Percentiles rank a stretch among this genome's conserved stretches.
phyloP scores from a whole-genome alignment of 2,797 vertebrate genomes.

The Propithecus perrieri region DNA sequence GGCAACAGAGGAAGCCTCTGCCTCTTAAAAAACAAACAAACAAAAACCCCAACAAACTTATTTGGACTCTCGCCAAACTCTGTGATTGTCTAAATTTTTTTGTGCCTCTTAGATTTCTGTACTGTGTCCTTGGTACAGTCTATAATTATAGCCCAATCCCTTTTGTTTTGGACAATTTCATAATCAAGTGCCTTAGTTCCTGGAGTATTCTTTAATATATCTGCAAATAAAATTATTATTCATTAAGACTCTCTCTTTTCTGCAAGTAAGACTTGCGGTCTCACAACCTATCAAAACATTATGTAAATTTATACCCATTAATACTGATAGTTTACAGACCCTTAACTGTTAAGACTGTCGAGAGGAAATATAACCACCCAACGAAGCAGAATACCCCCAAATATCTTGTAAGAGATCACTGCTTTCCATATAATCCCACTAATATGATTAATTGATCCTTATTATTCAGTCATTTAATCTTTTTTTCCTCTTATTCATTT shows the following conservation, averaged over 20 bases:
- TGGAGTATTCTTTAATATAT: not conserved
- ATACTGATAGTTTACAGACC: not conserved
- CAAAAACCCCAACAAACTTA: too few relatives aligned
- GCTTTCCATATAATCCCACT: not conserved
- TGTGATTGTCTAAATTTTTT: not conserved
- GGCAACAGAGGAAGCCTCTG: too few relatives aligned
- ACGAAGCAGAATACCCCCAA: not conserved
- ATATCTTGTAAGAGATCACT: not conserved
- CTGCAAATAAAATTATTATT: not conserved
- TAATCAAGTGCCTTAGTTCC: not conserved
- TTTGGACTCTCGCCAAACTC: not conserved
- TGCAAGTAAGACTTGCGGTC: not conserved
- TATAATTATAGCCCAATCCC: not conserved
- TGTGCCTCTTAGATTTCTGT: not conserved
- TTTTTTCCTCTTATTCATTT: not conserved
- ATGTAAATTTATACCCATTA: not conserved
- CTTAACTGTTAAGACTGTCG: not conserved
- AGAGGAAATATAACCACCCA: not conserved
- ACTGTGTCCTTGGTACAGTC: not conserved
- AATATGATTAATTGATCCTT: not conserved
- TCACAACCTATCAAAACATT: not conserved
- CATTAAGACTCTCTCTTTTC: not conserved
- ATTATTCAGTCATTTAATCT: not conserved
- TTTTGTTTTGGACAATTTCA: not conserved
- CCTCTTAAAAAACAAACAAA: too few relatives aligned